phyloP scores from a whole-genome alignment of 2,797 vertebrate species.

The Sitta carolinensis region DNA sequence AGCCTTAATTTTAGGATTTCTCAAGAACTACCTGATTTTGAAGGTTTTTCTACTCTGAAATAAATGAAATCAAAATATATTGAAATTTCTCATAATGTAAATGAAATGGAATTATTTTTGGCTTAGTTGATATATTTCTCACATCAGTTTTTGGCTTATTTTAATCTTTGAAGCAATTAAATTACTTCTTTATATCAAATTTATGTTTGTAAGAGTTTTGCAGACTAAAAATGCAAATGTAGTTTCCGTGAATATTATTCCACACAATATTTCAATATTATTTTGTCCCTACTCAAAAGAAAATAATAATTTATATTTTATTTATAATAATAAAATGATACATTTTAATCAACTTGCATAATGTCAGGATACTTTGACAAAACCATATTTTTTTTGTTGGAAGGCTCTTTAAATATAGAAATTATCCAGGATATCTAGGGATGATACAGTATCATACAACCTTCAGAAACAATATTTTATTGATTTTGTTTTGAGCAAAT shows the following conservation, averaged over 20 bases:
- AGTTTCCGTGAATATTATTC: not conserved
- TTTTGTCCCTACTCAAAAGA: not conserved
- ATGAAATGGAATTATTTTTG: not conserved
- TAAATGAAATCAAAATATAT: not conserved
- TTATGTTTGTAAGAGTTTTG: not conserved
- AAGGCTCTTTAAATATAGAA: not conserved
- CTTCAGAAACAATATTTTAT: slow-evolving; percentile 6
- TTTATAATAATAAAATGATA: not conserved
- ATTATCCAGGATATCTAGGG: not conserved
- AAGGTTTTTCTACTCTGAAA: not conserved
- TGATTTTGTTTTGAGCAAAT: slow-evolving; percentile 28
- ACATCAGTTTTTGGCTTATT: not conserved
- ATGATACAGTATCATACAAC: not conserved
- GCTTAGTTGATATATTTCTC: not conserved
- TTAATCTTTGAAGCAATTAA: not conserved
- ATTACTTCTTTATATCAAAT: not conserved
- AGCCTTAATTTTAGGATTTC: not conserved
- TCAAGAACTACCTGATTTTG: not conserved
- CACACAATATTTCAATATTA: not conserved
- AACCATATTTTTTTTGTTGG: not conserved
- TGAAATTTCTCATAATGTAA: not conserved
- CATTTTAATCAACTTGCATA: not conserved
- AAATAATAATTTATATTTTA: not conserved
- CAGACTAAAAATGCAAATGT: not conserved
- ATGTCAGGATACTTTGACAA: not conserved